Percentiles rank a stretch among this genome's conserved stretches.
Evolutionary conservation across 2,113 vertebrate species (phyloP).

Genomic region (Nettapus auritus): DNA sequence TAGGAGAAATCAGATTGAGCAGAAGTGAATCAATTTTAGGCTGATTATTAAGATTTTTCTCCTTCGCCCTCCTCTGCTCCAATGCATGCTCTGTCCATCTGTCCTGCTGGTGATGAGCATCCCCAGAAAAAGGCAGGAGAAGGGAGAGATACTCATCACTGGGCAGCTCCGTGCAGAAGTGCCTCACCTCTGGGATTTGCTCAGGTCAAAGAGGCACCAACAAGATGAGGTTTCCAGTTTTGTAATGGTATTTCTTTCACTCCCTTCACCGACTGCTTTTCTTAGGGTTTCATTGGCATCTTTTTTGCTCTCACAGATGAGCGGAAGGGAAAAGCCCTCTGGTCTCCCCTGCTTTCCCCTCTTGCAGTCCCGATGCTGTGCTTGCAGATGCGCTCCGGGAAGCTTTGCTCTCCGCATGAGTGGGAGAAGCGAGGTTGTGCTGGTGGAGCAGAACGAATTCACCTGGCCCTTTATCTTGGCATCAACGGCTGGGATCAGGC

Average conservation of each 20-base stretch:
- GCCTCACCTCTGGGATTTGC: background rate
- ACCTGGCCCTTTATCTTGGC: background rate
- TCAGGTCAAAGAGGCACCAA: background rate
- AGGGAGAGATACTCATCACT: background rate
- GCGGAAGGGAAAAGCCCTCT: background rate
- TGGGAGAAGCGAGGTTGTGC: background rate
- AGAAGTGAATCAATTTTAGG: constrained; percentile 38
- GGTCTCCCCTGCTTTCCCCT: background rate
- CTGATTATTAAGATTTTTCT: constrained; percentile 11
- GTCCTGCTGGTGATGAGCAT: background rate
- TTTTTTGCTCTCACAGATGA: background rate
- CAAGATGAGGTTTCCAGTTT: background rate
- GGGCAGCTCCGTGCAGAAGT: background rate
- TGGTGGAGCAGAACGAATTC: background rate
- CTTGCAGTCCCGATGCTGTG: rapidly evolving
- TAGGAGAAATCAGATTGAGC: constrained; percentile 39
- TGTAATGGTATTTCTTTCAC: background rate
- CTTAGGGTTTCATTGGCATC: background rate
- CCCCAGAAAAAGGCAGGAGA: background rate
- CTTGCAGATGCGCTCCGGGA: rapidly evolving
- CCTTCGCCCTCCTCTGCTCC: background rate
- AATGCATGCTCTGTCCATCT: background rate
- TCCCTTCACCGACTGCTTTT: background rate
- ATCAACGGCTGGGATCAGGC: background rate
- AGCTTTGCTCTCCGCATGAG: background rate